These are phyloP conservation scores for Conomelus anceps DNA, from an alignment of 2,888 invertebrate genomes.

Conservation along the genomic window DNA sequence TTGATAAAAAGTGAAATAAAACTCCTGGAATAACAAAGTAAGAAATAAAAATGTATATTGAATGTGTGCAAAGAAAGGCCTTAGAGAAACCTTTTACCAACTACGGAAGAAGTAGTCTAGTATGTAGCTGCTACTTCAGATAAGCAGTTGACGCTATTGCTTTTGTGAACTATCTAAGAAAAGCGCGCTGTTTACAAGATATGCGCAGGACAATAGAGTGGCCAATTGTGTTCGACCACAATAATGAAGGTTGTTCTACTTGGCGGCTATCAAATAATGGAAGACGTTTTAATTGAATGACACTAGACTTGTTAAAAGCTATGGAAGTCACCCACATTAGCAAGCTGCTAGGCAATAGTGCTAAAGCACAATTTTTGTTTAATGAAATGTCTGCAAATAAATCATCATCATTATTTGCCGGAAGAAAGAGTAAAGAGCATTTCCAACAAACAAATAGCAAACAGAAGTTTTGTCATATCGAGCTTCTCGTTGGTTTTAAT, in stretches of 20 bases:
- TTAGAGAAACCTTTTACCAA: too few species aligned
- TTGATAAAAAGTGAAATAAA: too few species aligned
- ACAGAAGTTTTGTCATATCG: too few species aligned
- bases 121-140: neutral
- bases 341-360: neutral
- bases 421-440: too few species aligned
- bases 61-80: too few species aligned
- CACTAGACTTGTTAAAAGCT: neutral
- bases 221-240: neutral
- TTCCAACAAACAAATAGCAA: too few species aligned
- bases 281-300: neutral
- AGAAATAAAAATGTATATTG: too few species aligned
- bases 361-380: neutral
- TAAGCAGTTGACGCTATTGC: neutral
- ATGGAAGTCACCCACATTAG: neutral
- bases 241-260: neutral
- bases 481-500: too few species aligned
- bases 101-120: too few species aligned
- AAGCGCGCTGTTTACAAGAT: neutral
- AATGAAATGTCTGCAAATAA: neutral
- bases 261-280: neutral
- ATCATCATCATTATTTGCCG: too few species aligned
- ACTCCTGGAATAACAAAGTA: too few species aligned
- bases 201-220: neutral
- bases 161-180: neutral